A percentile compares a stretch with the other conserved stretches of the same genome.
phyloP scores from a whole-genome alignment of 2,797 vertebrate genomes.

The Smutsia gigantea region DNA sequence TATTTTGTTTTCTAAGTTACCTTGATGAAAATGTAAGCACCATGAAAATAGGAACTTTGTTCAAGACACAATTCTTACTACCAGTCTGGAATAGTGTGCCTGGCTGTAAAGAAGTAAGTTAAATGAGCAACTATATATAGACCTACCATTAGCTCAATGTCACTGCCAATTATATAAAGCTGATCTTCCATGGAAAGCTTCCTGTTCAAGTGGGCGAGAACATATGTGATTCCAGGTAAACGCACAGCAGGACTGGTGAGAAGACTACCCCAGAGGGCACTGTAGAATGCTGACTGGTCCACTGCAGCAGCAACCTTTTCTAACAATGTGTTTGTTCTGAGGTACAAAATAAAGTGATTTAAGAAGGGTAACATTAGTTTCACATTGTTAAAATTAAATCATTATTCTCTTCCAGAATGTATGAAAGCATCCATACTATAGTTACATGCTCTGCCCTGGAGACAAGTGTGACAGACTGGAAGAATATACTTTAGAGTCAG shows the following conservation, averaged over 20 bases:
- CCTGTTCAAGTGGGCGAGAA: conserved; percentile 97
- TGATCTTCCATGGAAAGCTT: conserved; percentile 99
- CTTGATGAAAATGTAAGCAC: not conserved
- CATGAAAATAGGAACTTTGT: not conserved
- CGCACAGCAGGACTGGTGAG: conserved; percentile 98
- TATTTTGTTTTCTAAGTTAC: conserved; percentile 34
- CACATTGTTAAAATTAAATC: not conserved
- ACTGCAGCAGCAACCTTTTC: conserved; percentile 97
- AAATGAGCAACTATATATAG: not conserved
- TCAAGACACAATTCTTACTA: not conserved
- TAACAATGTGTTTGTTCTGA: conserved; percentile 95
- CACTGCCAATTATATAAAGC: conserved; percentile 97
- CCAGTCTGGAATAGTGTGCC: not conserved
- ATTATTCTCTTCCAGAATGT: not conserved
- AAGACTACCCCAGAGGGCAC: conserved; percentile 99
- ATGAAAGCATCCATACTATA: not conserved
- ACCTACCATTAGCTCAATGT: conserved; percentile 98
- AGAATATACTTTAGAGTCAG: not conserved
- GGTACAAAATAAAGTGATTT: conserved; percentile 38
- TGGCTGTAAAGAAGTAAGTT: not conserved
- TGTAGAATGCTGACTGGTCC: conserved; percentile 98
- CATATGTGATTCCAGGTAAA: conserved; percentile 96
- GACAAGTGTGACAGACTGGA: not conserved
- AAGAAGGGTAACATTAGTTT: conserved; percentile 17
- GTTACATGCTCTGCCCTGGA: not conserved